These are phyloP conservation scores for Lycodopsis pacificus DNA, from an alignment of 2,797 vertebrate species.

Conservation along the genomic window DNA sequence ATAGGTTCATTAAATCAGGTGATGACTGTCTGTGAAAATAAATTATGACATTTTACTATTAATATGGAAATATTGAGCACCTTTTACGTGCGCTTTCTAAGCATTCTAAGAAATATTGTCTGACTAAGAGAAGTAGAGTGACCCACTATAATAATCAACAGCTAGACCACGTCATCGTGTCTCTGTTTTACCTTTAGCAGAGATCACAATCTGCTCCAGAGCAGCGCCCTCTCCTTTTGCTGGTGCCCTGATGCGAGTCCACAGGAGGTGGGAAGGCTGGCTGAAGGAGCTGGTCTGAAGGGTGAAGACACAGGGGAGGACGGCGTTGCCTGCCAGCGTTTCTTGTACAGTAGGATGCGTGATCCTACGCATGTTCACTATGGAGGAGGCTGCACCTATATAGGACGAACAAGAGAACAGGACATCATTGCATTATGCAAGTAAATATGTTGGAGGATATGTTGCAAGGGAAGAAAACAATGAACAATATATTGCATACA, in stretches of 20 bases:
- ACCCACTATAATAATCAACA: constrained; percentile 2
- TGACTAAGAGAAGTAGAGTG: background rate
- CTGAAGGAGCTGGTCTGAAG: constrained; percentile 70
- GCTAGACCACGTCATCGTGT: background rate
- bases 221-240: constrained; percentile 70
- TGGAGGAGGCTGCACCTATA: constrained; percentile 81
- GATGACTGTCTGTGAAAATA: constrained; percentile 7
- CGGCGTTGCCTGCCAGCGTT: constrained; percentile 85
- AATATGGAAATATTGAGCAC: constrained; percentile 11
- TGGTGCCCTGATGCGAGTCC: constrained; percentile 85
- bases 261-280: constrained; percentile 87
- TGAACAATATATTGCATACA: background rate
- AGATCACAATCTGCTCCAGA: constrained; percentile 85
- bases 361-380: constrained; percentile 88
- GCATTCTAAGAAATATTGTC: background rate
- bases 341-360: constrained; percentile 80
- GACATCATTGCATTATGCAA: constrained; percentile 5
- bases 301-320: constrained; percentile 90
- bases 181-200: constrained; percentile 71
- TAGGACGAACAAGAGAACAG: constrained; percentile 10
- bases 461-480: constrained; percentile 9
- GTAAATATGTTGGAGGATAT: constrained; percentile 13
- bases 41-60: background rate
- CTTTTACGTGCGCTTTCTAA: background rate
- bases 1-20: background rate